A percentile compares a stretch with the other conserved stretches of the same genome.
These are phyloP conservation scores for Oreochromis spilurus DNA, from an alignment of 2,113 vertebrate species.

Conservation along the genomic window DNA sequence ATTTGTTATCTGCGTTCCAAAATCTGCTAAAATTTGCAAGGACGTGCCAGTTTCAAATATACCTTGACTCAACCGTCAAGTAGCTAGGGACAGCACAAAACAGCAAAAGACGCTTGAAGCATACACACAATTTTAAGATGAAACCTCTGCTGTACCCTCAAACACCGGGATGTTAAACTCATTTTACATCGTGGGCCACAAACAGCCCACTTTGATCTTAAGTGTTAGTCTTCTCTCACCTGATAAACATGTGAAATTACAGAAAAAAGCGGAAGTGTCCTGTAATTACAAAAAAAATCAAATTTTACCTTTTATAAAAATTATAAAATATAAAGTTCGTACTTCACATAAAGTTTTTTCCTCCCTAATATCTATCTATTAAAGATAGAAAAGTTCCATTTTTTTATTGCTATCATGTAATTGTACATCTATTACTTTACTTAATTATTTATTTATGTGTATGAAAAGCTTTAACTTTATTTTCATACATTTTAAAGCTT, in stretches of 20 bases:
- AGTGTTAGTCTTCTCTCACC: neutral
- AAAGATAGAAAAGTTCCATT: neutral
- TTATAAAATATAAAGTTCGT: neutral
- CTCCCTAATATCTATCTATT: neutral
- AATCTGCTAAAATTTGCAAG: neutral
- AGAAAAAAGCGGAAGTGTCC: neutral
- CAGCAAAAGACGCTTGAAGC: neutral
- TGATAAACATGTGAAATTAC: neutral
- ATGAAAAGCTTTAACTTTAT: neutral
- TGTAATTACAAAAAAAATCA: neutral
- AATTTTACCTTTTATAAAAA: neutral
- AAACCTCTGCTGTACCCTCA: neutral
- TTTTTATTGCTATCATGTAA: neutral
- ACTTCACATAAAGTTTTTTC: neutral
- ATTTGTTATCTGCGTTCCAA: neutral
- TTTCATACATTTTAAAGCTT: neutral
- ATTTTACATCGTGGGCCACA: neutral
- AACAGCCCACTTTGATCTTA: neutral
- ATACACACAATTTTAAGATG: neutral
- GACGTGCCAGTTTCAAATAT: neutral
- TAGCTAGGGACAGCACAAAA: neutral
- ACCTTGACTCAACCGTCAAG: neutral
- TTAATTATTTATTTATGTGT: neutral
- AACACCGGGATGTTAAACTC: neutral
- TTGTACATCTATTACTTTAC: neutral